Evolutionary conservation across 2,797 vertebrate species (phyloP), one percentile per base, ranked within the genome.

Genomic region (Schizopygopsis malacanthus): DNA sequence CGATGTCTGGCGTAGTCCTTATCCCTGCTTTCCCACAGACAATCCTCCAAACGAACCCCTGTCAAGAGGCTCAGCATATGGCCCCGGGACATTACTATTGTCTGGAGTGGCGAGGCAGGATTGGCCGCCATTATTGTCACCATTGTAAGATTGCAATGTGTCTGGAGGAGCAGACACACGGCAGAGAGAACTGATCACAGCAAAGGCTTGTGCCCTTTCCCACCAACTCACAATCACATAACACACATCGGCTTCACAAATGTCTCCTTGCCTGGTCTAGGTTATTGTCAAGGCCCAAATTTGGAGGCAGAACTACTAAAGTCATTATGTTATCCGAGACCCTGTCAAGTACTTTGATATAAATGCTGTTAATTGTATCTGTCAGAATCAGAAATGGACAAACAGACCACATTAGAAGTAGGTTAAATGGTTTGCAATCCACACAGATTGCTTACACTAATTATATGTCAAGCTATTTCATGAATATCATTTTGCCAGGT

Each of bases 201-300:
- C 91, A 91, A 91, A 92, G 91, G 87, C 90, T 59, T 79, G 82
- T 90, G 91, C 90, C 92, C 92, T 95, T 94, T 95, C 94, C 92
- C 94, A 95, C 92, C 75, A 41, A 61, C 18, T 33, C 37, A 77
- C 59, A 41, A 70, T 86, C 47, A 7, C 28, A 69, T 86, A 22
- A 45, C 47, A 84, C 65, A 79, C 3, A n/a, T 20, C 4, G 6
- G 50, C 22, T 67, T 69, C 37, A 77, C 43, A 61, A 25, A 87
- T 39, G 22, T 28, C 70, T 50, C 33, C 18, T 41, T 61, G 52
- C 63, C 22, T 69, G 79, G 59, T 80, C 33, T 50, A 72, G 72
- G 47, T 85, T 59, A 71, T 59, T 85, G 33, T 54, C 71, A 83
- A 59, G 28, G 8, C 25, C 2, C 52, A 70, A 70, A 82, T 73